Percentiles rank a stretch among this genome's conserved stretches.
Evolutionary conservation across 2,797 vertebrate species (phyloP).

Genomic region (Malurus leucopterus): DNA sequence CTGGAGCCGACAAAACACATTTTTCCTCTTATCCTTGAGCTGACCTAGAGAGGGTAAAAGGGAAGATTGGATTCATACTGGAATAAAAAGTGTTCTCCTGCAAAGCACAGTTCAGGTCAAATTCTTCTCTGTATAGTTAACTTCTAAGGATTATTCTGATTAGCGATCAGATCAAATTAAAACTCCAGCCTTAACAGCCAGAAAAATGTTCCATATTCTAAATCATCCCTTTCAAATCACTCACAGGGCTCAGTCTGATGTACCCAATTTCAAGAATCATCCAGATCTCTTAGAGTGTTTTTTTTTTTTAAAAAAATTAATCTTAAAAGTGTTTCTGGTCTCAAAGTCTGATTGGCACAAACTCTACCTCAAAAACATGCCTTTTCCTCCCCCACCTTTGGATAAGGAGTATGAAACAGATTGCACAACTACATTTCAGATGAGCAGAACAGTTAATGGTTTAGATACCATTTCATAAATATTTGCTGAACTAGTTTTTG

Average conservation of each 20-base stretch:
- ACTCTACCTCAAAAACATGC: background rate
- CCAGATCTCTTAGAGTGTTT: background rate
- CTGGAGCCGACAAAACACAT: background rate
- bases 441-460: slow-evolving; percentile 39
- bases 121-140: background rate
- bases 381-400: slow-evolving; percentile 15
- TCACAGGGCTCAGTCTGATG: background rate
- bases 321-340: background rate
- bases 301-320: background rate
- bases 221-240: background rate
- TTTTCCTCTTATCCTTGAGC: background rate
- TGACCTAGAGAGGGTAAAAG: background rate
- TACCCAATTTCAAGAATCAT: background rate
- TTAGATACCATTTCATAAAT: slow-evolving; percentile 47
- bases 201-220: background rate
- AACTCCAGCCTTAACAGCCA: background rate
- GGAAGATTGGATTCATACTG: background rate
- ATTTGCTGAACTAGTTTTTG: slow-evolving; percentile 49
- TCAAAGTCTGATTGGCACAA: slow-evolving; percentile 8
- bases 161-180: background rate
- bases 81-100: background rate
- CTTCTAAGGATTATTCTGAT: background rate
- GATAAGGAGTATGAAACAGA: background rate
- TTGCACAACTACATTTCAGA: slow-evolving; percentile 37
- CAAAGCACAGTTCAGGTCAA: background rate